Conservation (phyloP, 1,140 invertebrate species). For the Matsumurasca onukii region DNA sequence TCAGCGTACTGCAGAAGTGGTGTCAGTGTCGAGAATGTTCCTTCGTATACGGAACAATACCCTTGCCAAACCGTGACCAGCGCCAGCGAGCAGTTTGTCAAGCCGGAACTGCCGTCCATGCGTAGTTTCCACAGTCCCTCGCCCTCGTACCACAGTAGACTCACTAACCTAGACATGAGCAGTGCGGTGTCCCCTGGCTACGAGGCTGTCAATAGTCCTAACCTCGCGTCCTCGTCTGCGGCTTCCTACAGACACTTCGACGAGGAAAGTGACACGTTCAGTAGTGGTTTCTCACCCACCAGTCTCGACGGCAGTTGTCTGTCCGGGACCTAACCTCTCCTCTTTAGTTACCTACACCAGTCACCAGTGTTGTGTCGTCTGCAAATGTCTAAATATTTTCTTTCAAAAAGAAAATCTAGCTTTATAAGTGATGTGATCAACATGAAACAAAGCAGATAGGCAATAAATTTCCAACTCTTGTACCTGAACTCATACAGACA, state of each 20-base stretch:
- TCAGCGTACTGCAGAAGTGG: not conserved
- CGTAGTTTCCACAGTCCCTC: not conserved
- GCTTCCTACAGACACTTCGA: slow-evolving; percentile 33
- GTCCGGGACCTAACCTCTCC: not conserved
- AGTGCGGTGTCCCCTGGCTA: slow-evolving; percentile 32
- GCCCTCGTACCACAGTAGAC: slow-evolving; percentile 11
- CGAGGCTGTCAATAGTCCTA: slow-evolving; percentile 32
- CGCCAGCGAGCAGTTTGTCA: slow-evolving; percentile 18
- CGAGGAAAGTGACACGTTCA: slow-evolving; percentile 22
- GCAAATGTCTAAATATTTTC: not conserved
- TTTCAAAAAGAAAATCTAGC: not conserved
- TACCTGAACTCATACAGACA: not conserved
- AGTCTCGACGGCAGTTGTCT: slow-evolving; percentile 10
- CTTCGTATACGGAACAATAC: slow-evolving; percentile 21
- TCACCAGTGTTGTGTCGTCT: not conserved
- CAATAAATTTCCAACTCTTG: not conserved
- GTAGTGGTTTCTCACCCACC: slow-evolving; percentile 14
- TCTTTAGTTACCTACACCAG: not conserved
- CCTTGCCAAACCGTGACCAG: slow-evolving; percentile 25
- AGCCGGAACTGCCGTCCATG: slow-evolving; percentile 15
- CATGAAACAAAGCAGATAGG: not conserved
- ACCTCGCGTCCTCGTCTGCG: slow-evolving; percentile 12
- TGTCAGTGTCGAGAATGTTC: not conserved
- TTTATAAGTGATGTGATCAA: not conserved
- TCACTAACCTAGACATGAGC: slow-evolving; percentile 19